These are phyloP conservation scores for Rhynchophorus ferrugineus DNA, from an alignment of 1,140 invertebrate genomes.

Conservation along the genomic window DNA sequence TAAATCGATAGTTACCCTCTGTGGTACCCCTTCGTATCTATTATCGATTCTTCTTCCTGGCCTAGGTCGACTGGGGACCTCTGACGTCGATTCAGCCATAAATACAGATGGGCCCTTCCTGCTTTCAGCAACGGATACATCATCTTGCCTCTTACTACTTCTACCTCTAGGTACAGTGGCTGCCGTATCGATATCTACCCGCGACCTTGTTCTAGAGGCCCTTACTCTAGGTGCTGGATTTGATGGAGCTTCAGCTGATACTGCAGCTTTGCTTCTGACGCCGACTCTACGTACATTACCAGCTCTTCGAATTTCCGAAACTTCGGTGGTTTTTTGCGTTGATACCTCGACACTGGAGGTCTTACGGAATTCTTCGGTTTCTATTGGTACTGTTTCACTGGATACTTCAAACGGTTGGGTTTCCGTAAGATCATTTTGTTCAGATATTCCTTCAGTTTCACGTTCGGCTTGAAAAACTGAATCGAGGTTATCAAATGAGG, in stretches of 20 bases:
- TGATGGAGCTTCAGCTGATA: background rate
- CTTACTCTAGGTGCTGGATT: slow-evolving; percentile 16
- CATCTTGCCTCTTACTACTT: background rate
- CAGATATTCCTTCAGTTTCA: slow-evolving; percentile 6
- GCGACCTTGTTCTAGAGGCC: slow-evolving; percentile 17
- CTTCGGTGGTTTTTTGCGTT: slow-evolving; percentile 10
- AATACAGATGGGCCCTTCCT: slow-evolving; percentile 27
- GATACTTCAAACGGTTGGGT: slow-evolving; percentile 11
- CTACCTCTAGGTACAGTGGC: background rate
- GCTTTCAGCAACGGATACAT: slow-evolving; percentile 3
- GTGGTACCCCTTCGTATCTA: slow-evolving; percentile 13
- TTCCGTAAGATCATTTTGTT: slow-evolving; percentile 2
- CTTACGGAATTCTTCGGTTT: slow-evolving; percentile 8
- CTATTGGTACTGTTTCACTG: slow-evolving; percentile 4
- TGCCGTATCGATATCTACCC: slow-evolving; percentile 4
- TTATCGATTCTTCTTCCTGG: slow-evolving; percentile 30
- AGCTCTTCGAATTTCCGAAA: slow-evolving; percentile 1
- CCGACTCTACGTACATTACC: slow-evolving; percentile 6
- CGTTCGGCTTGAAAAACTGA: slow-evolving; percentile 4
- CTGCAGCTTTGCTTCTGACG: slow-evolving; percentile 3
- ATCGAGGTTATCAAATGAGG: slow-evolving; percentile 15
- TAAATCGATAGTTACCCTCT: slow-evolving; percentile 20
- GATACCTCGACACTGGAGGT: background rate
- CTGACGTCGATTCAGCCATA: slow-evolving; percentile 17
- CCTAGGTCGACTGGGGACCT: slow-evolving; percentile 18